Evolutionary conservation across 2,113 vertebrate genomes (phyloP).

Genomic region (Neopipo cinnamomea): DNA sequence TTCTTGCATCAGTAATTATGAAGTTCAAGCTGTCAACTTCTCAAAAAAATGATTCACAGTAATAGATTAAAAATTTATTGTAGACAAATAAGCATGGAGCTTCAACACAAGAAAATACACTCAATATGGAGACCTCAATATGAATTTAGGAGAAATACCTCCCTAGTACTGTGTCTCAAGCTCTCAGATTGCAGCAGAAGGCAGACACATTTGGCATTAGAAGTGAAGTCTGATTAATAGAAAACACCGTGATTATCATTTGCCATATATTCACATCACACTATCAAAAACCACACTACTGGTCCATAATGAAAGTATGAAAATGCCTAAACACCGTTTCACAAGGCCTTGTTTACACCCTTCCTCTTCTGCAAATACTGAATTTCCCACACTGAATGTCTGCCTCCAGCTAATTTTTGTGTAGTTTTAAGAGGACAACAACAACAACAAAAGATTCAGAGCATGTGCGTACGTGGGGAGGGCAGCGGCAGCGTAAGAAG

Average conservation of each 20-base stretch:
- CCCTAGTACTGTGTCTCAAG: background rate
- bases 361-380: background rate
- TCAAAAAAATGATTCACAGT: background rate
- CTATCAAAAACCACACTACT: background rate
- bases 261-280: background rate
- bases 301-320: background rate
- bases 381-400: background rate
- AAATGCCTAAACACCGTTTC: background rate
- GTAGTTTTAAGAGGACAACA: background rate
- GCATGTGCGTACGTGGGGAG: accelerated
- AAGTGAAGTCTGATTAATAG: background rate
- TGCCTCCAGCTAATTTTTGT: background rate
- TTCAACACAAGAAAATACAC: background rate
- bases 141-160: background rate
- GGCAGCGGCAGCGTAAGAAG: background rate
- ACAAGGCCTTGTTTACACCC: background rate
- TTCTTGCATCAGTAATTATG: background rate
- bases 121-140: background rate
- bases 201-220: background rate
- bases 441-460: background rate
- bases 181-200: background rate
- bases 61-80: background rate
- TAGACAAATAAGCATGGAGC: background rate
- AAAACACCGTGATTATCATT: background rate
- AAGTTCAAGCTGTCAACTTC: background rate